A percentile compares a stretch with the other conserved stretches of the same genome.
Evolutionary conservation across 2,113 vertebrate species (phyloP).

Genomic region (Gavia stellata): DNA sequence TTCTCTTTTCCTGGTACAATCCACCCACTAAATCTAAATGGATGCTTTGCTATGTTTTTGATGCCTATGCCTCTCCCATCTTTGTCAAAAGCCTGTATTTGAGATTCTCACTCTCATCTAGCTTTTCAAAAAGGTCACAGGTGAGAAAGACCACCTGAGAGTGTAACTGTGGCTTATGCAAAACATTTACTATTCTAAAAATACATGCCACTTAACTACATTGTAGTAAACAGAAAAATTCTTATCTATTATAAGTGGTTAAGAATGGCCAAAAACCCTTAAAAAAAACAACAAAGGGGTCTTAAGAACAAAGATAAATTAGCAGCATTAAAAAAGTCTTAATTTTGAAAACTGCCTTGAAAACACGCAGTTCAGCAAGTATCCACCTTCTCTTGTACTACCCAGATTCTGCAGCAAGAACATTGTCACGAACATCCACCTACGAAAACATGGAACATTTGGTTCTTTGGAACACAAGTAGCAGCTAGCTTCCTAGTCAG

Average conservation of each 20-base stretch:
- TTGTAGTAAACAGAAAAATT: background rate
- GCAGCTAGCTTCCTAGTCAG: background rate
- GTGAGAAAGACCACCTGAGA: background rate
- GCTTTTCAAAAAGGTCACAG: background rate
- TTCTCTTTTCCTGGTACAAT: background rate
- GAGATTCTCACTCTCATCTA: background rate
- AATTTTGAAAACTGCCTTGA: background rate
- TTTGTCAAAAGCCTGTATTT: background rate
- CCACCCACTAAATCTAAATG: background rate
- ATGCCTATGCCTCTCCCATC: background rate
- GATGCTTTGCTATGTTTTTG: background rate
- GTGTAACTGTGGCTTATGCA: background rate
- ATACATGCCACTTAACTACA: background rate
- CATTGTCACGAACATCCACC: background rate
- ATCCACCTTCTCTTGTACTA: background rate
- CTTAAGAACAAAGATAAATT: background rate
- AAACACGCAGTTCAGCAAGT: background rate
- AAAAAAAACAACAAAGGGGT: background rate
- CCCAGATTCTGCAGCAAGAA: background rate
- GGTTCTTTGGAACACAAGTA: background rate
- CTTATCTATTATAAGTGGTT: background rate
- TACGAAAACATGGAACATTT: background rate
- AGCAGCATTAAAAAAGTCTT: background rate
- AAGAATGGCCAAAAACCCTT: background rate
- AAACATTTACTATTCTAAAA: background rate